Conservation (phyloP, 2,113 vertebrate genomes). For the Leptobrachium leishanense region DNA sequence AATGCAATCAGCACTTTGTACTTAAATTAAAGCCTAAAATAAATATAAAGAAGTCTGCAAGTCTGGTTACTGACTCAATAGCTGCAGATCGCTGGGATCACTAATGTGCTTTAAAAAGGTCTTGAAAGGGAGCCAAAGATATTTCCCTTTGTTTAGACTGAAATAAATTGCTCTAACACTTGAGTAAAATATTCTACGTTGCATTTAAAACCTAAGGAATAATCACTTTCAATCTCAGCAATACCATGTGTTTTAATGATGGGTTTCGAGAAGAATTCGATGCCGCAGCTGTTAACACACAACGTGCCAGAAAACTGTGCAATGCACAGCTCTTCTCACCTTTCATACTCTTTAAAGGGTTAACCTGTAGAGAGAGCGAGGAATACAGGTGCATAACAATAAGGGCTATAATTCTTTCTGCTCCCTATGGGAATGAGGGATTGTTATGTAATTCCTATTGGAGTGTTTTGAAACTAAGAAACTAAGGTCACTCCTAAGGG, state of each 20-base stretch:
- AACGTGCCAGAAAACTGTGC: neutral
- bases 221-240: neutral
- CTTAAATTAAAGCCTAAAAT: conserved; percentile 38
- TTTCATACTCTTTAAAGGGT: neutral
- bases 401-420: conserved; percentile 33
- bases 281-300: neutral
- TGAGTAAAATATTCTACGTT: conserved; percentile 37
- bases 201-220: conserved; percentile 12
- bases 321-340: neutral
- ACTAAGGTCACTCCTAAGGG: neutral
- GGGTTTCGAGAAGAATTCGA: neutral
- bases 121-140: conserved; percentile 37
- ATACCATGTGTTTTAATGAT: neutral
- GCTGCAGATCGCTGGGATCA: conserved; percentile 29
- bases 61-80: conserved; percentile 41
- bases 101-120: conserved; percentile 45
- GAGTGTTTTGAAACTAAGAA: neutral
- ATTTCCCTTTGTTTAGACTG: conserved; percentile 41
- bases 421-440: conserved; percentile 22
- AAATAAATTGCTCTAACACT: conserved; percentile 43
- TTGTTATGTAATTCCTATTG: conserved; percentile 29
- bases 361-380: neutral
- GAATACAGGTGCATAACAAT: conserved; percentile 43
- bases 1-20: conserved; percentile 38
- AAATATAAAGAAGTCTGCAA: conserved; percentile 39